phyloP scores from a whole-genome alignment of 2,888 invertebrate genomes.

The Microctonus aethiopoides region DNA sequence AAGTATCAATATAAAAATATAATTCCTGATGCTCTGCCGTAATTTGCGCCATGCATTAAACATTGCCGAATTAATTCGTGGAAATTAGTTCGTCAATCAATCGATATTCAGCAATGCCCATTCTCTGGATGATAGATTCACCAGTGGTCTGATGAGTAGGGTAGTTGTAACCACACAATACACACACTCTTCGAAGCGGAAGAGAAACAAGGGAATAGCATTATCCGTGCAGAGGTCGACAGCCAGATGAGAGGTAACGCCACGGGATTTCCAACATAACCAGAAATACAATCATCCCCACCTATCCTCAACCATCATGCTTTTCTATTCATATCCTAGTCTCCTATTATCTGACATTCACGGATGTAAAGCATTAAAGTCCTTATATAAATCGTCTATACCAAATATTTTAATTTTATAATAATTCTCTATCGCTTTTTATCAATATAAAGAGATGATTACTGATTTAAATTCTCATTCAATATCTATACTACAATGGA shows the following conservation, averaged over 20 bases:
- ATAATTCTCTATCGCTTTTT: no score
- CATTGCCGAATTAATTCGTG: background rate
- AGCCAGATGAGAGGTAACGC: constrained; percentile 43
- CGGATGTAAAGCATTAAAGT: background rate
- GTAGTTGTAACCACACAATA: constrained; percentile 57
- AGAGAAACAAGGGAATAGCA: constrained; percentile 65
- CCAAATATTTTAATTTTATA: no score
- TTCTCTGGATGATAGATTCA: background rate
- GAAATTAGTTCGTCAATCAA: background rate
- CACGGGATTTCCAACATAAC: constrained; percentile 46
- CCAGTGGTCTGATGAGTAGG: constrained; percentile 33
- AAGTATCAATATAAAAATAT: no score
- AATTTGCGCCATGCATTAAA: no score
- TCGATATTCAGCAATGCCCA: background rate
- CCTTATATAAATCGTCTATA: background rate
- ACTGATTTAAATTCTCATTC: no score
- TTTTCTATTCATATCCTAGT: background rate
- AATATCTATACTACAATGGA: no score
- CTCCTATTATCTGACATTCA: background rate
- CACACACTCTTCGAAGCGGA: constrained; percentile 61
- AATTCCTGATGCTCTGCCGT: no score
- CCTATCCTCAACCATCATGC: background rate
- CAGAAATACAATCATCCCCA: constrained; percentile 4
- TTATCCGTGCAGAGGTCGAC: constrained; percentile 47
- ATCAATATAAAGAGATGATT: no score